Evolutionary conservation across 2,113 vertebrate species (phyloP), one percentile per base, ranked within the genome.

Genomic region (Circaetus cinerascens): DNA sequence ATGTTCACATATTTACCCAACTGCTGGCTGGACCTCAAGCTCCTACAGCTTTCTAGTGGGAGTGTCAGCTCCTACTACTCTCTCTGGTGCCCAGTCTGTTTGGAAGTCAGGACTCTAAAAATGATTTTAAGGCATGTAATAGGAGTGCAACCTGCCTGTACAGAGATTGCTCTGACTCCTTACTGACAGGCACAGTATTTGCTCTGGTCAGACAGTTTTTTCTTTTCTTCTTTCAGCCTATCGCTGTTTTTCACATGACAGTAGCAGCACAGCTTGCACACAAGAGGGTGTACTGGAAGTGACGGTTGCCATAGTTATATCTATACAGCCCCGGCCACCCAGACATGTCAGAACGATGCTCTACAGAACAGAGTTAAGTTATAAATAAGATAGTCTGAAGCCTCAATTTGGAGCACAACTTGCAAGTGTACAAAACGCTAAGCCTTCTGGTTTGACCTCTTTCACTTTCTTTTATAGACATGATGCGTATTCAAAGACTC

Each of bases 221-320:
- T 12, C 29, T 69, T 12, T 11, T 75, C 41, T 59, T n/a, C 62
- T 71, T 62, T 26, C 62, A 75, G 81, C 29, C 77, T 13, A 25
- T 9, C 20, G 2, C 56, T 40, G 79, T 26, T 25, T 78, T 77
- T 71, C 59, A 80, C 45, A 55, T 7, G 27, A 75, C 88, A 95
- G 63, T 4, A 94, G 79, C 91, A 91, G 92, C 94, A 84, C 72
- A 92, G 84, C 86, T 79, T 75, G 74, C 78, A 83, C 62, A 90
- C 53, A 34, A 43, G 43, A 90, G 38, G 55, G 45, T 89, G 89
- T 88, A 9, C 66, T 90, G 71, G 89, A 87, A 82, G 74, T 11
- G 57, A 75, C 2, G 22, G 88, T 91, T 96, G 74, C 74, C 86
- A 85, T 76, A 95, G 91, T 86, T 88, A n/a, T 83, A 82, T 34